Percentiles rank a stretch among this genome's conserved stretches.
Conservation (phyloP, 2,888 invertebrate genomes). For the Pyrrhia umbra region DNA sequence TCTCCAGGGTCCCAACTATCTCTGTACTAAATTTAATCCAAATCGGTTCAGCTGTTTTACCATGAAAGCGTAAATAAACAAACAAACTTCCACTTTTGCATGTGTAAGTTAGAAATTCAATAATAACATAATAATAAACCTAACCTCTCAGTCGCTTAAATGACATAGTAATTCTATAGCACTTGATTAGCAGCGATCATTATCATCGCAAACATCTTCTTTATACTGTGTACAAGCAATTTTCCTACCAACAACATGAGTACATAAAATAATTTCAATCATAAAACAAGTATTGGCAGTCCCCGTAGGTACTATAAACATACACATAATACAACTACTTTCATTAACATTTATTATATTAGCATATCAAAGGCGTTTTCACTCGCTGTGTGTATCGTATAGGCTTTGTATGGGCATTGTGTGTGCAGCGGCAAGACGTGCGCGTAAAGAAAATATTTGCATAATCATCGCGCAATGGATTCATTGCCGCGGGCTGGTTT, state of each 20-base stretch:
- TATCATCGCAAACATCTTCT: background rate
- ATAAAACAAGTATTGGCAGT: slow-evolving; percentile 9
- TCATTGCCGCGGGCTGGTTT: slow-evolving; percentile 63
- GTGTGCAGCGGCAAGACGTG: slow-evolving; percentile 63
- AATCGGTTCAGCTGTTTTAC: too few species aligned
- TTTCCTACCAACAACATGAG: background rate
- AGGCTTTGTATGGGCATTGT: slow-evolving; percentile 65
- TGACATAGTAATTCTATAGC: too few species aligned
- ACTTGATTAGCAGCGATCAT: background rate
- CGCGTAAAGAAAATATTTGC: slow-evolving; percentile 80
- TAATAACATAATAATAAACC: background rate
- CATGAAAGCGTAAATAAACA: too few species aligned
- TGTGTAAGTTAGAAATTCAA: too few species aligned
- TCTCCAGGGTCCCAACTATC: too few species aligned
- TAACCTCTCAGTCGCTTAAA: background rate
- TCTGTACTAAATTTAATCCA: too few species aligned
- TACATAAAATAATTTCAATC: background rate
- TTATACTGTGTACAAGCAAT: background rate
- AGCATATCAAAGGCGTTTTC: slow-evolving; percentile 77
- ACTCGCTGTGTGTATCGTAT: slow-evolving; percentile 55
- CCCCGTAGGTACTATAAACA: slow-evolving; percentile 12
- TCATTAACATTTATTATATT: slow-evolving; percentile 67
- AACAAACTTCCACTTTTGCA: too few species aligned
- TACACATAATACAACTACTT: slow-evolving; percentile 52
- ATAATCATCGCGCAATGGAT: slow-evolving; percentile 80